Evolutionary conservation across 2,797 vertebrate genomes (phyloP), one percentile per base, ranked within the genome.

Genomic region (Acipenser oxyrinchus): DNA sequence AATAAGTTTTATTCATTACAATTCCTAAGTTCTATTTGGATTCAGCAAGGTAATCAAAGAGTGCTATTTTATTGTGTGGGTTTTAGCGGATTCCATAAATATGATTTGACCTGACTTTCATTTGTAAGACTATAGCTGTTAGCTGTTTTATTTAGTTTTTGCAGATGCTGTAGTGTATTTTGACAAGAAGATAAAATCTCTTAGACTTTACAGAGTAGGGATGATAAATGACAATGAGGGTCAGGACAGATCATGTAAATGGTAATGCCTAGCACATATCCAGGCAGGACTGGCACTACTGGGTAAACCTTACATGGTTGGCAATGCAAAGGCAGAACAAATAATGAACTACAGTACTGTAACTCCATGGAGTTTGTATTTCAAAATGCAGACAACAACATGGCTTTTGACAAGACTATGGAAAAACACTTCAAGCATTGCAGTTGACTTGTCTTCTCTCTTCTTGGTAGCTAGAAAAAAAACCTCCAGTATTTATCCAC

Each of bases 331-430:
- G 87, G 82, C 77, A 92, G 78, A 76, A 89, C 83, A 89, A 84
- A 86, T 84, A 79, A 82, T 82, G 85, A 85, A 80, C 83, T 84
- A 76, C 84, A 83, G 76, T 84, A 76, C 84, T 83, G 76, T 69
- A 72, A 70, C 65, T 64, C 58, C 63, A 8, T 61, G 55, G 60
- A 64, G 62, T 58, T 77, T 80, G 82, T 81, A 83, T 84, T 86
- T 86, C 80, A 86, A 82, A 82, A 87, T 87, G 88, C 81, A 89
- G 83, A 91, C 86, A 79, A 92, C 90, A 87, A 81, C 53, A 80
- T 84, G 84, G 88, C 82, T 81, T 84, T 86, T 83, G 79, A 87
- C 89, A 88, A 64, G 83, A 82, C 82, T 88, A 72, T 77, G 74
- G 71, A 72, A 23, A 67, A 62, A 50, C 37, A 70, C 68, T 74